These are phyloP conservation scores for Mellivora capensis DNA, from an alignment of 2,113 vertebrate genomes.

Conservation along the genomic window DNA sequence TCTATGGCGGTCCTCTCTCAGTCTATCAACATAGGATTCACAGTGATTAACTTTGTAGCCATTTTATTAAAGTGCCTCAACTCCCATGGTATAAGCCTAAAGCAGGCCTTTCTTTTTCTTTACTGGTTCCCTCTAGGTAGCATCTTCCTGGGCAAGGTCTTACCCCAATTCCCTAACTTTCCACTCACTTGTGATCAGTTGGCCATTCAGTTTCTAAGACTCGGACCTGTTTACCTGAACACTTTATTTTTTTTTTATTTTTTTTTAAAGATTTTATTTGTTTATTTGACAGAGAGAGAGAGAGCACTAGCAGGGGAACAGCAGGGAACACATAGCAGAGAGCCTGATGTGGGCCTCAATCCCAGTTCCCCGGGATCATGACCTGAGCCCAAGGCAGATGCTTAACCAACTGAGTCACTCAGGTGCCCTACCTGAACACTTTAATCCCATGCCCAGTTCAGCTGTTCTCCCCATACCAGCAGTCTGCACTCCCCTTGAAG, in stretches of 20 bases:
- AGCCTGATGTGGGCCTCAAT: too few relatives aligned
- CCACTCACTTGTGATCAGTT: neutral
- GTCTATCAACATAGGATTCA: neutral
- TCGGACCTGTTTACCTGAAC: neutral
- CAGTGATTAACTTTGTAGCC: neutral
- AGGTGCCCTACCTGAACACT: neutral
- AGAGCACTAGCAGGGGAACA: too few relatives aligned
- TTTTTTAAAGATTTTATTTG: too few relatives aligned
- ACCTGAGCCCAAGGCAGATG: too few relatives aligned
- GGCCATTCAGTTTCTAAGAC: neutral
- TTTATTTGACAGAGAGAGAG: too few relatives aligned
- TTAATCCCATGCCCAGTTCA: too few relatives aligned
- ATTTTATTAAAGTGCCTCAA: neutral
- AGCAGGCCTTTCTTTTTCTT: neutral
- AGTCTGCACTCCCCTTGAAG: too few relatives aligned
- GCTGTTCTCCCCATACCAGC: neutral
- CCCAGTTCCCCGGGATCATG: too few relatives aligned
- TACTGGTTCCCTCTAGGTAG: neutral
- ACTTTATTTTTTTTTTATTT: too few relatives aligned
- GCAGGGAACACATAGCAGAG: too few relatives aligned
- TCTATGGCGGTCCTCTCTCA: neutral
- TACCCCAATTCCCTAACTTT: neutral
- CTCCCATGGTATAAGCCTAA: neutral
- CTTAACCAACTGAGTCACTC: too few relatives aligned
- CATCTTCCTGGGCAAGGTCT: neutral